These are phyloP conservation scores for Trachymyrmex septentrionalis DNA, from an alignment of 1,140 invertebrate genomes.

Conservation along the genomic window DNA sequence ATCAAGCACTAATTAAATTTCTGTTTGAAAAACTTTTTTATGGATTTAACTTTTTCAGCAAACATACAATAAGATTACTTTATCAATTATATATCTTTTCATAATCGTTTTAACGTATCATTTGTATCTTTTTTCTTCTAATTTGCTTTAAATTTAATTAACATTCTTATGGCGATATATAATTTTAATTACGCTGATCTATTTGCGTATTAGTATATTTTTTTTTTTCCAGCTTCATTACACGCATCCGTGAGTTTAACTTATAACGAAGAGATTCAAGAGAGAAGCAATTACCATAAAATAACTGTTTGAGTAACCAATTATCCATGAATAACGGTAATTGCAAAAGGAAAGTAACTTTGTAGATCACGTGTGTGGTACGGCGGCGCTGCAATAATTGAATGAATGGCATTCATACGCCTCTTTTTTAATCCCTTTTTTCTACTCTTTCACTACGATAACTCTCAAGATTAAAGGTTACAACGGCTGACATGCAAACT, in stretches of 20 bases:
- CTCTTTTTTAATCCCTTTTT: constrained; percentile 70
- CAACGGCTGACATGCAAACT: constrained; percentile 64
- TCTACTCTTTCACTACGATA: constrained; percentile 46
- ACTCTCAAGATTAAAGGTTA: constrained; percentile 61
- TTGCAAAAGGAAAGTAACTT: not conserved
- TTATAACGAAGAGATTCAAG: not conserved
- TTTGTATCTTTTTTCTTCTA: not conserved
- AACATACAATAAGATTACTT: not conserved
- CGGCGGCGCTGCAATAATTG: constrained; percentile 67
- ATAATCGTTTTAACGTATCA: not conserved
- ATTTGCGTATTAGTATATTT: not conserved
- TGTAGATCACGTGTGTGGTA: not conserved
- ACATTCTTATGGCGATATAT: not conserved
- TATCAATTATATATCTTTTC: not conserved
- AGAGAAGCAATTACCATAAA: not conserved
- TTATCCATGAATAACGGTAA: not conserved
- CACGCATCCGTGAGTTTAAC: not conserved
- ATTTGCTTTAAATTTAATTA: constrained; percentile 4
- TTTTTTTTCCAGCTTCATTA: not conserved
- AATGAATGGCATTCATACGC: constrained; percentile 77
- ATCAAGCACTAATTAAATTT: not conserved
- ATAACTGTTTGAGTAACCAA: not conserved
- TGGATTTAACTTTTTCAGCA: not conserved
- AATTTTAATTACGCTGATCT: not conserved
- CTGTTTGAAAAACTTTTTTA: not conserved